These are phyloP conservation scores for Epistrophe grossulariae DNA, from an alignment of 2,888 invertebrate species.

Conservation along the genomic window DNA sequence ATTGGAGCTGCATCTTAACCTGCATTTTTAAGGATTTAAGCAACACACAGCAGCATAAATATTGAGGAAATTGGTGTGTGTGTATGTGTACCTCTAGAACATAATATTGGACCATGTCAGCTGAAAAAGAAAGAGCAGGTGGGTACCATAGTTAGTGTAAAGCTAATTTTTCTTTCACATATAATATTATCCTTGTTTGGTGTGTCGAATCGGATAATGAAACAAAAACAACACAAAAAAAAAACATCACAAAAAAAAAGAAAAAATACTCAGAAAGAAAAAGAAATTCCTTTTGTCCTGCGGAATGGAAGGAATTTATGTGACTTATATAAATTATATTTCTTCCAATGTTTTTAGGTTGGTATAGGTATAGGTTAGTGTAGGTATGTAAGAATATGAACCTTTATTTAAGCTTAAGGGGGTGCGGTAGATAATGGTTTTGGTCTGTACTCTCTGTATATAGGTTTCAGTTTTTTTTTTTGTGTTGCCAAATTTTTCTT, in stretches of 20 bases:
- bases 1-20: slow-evolving; percentile 58
- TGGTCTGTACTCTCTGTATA: slow-evolving; percentile 19
- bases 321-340: slow-evolving; percentile 73
- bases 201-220: slow-evolving; percentile 41
- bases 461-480: slow-evolving; percentile 17
- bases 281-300: slow-evolving; percentile 65
- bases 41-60: background rate
- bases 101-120: slow-evolving; percentile 40
- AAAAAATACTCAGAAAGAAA: slow-evolving; percentile 5
- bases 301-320: slow-evolving; percentile 65
- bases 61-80: slow-evolving; percentile 3
- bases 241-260: background rate
- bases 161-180: slow-evolving; percentile 19
- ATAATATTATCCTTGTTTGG: slow-evolving; percentile 22
- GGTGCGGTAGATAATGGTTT: slow-evolving; percentile 36
- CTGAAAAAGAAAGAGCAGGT: slow-evolving; percentile 24
- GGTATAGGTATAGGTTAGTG: background rate
- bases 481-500: slow-evolving; percentile 26
- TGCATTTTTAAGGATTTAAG: slow-evolving; percentile 62
- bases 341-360: slow-evolving; percentile 43
- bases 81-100: background rate
- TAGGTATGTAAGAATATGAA: background rate
- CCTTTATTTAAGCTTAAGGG: slow-evolving; percentile 4
- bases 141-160: slow-evolving; percentile 32
- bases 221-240: slow-evolving; percentile 18